A percentile compares a stretch with the other conserved stretches of the same genome.
Conservation (phyloP, 1,140 invertebrate species). For the Paraescarpia echinospica region DNA sequence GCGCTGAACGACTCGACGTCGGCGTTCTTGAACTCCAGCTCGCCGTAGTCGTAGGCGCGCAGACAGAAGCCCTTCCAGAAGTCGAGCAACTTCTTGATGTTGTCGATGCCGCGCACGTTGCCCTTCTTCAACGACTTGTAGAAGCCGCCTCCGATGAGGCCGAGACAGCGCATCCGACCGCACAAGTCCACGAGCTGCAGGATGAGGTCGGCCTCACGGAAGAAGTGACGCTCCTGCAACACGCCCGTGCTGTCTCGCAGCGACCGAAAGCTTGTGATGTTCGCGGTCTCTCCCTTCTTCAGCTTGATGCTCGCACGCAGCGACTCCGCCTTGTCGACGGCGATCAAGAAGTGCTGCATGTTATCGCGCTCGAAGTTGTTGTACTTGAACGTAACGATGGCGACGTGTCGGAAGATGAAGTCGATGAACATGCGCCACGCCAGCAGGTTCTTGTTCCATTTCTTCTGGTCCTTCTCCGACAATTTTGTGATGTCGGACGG, state of each 20-base stretch:
- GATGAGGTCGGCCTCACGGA: conserved; percentile 15
- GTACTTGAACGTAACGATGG: conserved; percentile 27
- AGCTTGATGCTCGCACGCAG: conserved; percentile 19
- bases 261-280: conserved; percentile 1
- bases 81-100: conserved; percentile 24
- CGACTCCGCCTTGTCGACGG: conserved; percentile 24
- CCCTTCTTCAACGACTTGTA: conserved; percentile 26
- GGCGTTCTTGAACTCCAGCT: conserved; percentile 18
- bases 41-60: conserved; percentile 20
- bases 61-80: conserved; percentile 29
- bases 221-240: not conserved
- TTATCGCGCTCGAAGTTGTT: conserved; percentile 27
- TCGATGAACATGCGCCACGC: conserved; percentile 27
- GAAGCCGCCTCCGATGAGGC: conserved; percentile 23
- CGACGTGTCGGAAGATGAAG: conserved; percentile 27
- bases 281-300: conserved; percentile 22
- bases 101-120: conserved; percentile 20
- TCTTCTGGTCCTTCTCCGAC: conserved; percentile 27
- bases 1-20: conserved; percentile 17
- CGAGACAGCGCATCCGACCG: conserved; percentile 22
- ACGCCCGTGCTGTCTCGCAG: conserved; percentile 20
- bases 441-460: conserved; percentile 23
- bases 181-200: conserved; percentile 10
- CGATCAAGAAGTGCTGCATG: conserved; percentile 19
- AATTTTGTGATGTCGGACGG: conserved; percentile 4